Evolutionary conservation across 1,140 invertebrate genomes (phyloP), one percentile per base, ranked within the genome.

Genomic region (Rhopalosiphum padi): DNA sequence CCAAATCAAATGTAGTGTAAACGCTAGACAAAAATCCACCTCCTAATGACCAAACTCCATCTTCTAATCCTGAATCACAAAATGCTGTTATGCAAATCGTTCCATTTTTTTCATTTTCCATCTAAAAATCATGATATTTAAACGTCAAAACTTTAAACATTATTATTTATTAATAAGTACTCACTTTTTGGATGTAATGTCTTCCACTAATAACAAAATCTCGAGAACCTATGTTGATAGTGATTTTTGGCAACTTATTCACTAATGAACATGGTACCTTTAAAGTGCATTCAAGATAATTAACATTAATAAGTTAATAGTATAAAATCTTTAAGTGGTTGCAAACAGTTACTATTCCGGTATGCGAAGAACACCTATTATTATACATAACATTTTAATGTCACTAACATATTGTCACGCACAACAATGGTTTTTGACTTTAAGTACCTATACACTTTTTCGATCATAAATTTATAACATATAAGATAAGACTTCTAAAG

Each of bases 11-110:
- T 93, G 95, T 95, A 3, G 95, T 94, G 53, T 95, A 95, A 94
- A 94, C 95, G 51, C 95, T 94, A 94, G 95, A 95, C 3, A 95
- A 93, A 94, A 95, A 95, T 85, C 94, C 95, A 46, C 95, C 95
- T 8, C 95, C 95, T 22, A 95, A 93, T 77, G 85, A 37, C 91
- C 91, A 94, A 77, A 91, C 9, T 86, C 94, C 68, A 8, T 60
- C 86, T 93, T 85, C 1, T 30, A 53, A 68, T 87, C 53, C 35
- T 88, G 91, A 55, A 53, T 94, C 55, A 48, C n/a, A 35, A 86
- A 93, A 93, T 3, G 51, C 48, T 0, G 82, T 30, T 22, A 93
- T 41, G n/a, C 91, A 93, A 53, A 85, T 37, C 35, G 85, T 25
- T 25, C 82, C 77, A 35, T 48, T 51, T 37, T 41, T 22, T 6